These are phyloP conservation scores for Phengaris arion DNA, from an alignment of 2,888 invertebrate species.

Conservation along the genomic window DNA sequence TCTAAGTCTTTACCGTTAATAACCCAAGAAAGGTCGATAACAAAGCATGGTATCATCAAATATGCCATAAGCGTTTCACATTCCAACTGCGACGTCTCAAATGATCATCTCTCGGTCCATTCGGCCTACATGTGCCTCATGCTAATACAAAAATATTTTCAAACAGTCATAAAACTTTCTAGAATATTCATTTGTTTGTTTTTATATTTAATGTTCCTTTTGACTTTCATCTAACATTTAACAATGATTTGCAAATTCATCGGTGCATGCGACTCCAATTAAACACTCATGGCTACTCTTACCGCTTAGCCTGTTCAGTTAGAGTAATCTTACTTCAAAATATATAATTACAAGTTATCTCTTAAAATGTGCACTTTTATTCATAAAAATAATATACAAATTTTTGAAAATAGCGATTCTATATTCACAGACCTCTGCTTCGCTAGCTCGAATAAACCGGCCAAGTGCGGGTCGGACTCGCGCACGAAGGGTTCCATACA, in stretches of 20 bases:
- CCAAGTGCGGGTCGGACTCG: no score
- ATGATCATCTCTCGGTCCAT: background rate
- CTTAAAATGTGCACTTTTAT: background rate
- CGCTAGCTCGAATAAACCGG: no score
- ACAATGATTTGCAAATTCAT: constrained; percentile 22
- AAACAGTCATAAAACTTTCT: constrained; percentile 20
- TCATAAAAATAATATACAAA: no score
- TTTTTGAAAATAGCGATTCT: no score
- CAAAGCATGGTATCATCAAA: background rate
- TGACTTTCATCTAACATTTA: constrained; percentile 25
- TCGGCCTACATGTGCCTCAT: background rate
- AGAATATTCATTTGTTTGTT: constrained; percentile 16
- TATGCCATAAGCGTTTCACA: constrained; percentile 9
- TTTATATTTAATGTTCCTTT: constrained; percentile 11
- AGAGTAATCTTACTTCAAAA: background rate
- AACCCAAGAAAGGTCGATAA: background rate
- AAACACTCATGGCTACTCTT: background rate
- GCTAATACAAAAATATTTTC: constrained; percentile 1
- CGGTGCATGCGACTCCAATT: constrained; percentile 4
- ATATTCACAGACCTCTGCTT: no score
- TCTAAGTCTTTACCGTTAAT: background rate
- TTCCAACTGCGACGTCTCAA: background rate
- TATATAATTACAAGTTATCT: background rate
- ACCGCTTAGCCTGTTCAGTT: background rate
- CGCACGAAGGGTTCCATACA: no score